phyloP scores from a whole-genome alignment of 2,888 invertebrate genomes.

The Drosophila recens region DNA sequence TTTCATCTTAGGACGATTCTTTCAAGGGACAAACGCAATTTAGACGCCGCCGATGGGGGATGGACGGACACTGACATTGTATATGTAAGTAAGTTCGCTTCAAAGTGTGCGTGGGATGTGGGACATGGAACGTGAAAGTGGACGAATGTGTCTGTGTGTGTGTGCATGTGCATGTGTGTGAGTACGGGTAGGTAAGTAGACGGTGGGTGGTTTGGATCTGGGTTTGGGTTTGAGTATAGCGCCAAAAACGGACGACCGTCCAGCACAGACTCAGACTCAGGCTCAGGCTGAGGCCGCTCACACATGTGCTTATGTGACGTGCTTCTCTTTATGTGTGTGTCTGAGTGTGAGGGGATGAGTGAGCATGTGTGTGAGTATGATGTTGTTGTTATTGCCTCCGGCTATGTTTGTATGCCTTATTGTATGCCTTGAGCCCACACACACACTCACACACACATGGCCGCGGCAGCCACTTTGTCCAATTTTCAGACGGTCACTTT shows the following conservation, averaged over 20 bases:
- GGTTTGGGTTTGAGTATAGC: slow-evolving; percentile 63
- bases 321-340: slow-evolving; percentile 32
- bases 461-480: slow-evolving; percentile 75
- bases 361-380: slow-evolving; percentile 25
- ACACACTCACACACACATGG: slow-evolving; percentile 30
- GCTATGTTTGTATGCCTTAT: slow-evolving; percentile 73
- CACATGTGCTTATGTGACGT: slow-evolving; percentile 64
- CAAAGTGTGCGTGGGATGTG: slow-evolving; percentile 67
- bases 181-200: slow-evolving; percentile 52
- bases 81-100: slow-evolving; percentile 68
- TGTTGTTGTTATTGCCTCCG: slow-evolving; percentile 64
- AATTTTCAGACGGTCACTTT: slow-evolving; percentile 81
- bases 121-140: slow-evolving; percentile 34
- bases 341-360: slow-evolving; percentile 22
- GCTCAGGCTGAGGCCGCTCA: slow-evolving; percentile 39
- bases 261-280: slow-evolving; percentile 49
- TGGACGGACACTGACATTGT: slow-evolving; percentile 74
- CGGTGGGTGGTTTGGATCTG: slow-evolving; percentile 45
- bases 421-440: slow-evolving; percentile 77
- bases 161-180: slow-evolving; percentile 15
- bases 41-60: slow-evolving; percentile 62
- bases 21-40: slow-evolving; percentile 81
- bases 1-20: slow-evolving; percentile 81
- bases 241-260: slow-evolving; percentile 74
- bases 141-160: slow-evolving; percentile 11